Base-by-base conservation (phyloP, 2,113 vertebrate genomes). In the Xenotilapia caudafasciata region DNA sequence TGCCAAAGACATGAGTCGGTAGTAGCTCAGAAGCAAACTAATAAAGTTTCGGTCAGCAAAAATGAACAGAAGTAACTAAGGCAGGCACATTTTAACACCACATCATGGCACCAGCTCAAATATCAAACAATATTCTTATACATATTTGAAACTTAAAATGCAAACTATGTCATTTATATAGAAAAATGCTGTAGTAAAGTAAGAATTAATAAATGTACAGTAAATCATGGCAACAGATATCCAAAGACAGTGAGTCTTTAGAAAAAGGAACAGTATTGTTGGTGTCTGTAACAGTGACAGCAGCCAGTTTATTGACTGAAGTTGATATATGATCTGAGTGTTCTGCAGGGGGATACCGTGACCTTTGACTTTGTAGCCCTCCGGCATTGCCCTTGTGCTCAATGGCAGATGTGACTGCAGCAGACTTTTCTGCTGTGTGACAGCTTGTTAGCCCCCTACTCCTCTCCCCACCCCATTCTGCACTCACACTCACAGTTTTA, bases 321-420 rank as follows among this genome's bases (percentile, higher is more conserved):
- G 77, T 90, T 87, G 95, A 95, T 93, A 96, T 92, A 89, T 94
- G 95, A 96, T 95, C 94, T 93, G 90, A 90, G 87, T 9, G 35
- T 89, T 91, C 90, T 86, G 92, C 89, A 83, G 91, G 88, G 92
- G 87, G 90, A 89, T 45, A 88, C 85, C 47, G 85, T 90, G 90
- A 90, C 93, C 94, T 95, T 82, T 95, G 94, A 95, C 94, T 93
- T 86, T 21, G 47, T 83, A 91, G 93, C 94, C 94, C 94, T 91
- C 79, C 89, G 93, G 94, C 94, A 92, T 83, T 90, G 90, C 90
- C 92, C 92, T 86, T 54, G 83, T 94, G 92, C 82, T 90, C 60
- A 47, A 47, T 87, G 93, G 95, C 95, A 96, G 95, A 95, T 96
- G 95, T 95, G 93, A 93, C 91, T 93, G 89, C 90, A 95, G 93